phyloP scores from a whole-genome alignment of 1,140 invertebrate genomes.

The Coelopa frigida region DNA sequence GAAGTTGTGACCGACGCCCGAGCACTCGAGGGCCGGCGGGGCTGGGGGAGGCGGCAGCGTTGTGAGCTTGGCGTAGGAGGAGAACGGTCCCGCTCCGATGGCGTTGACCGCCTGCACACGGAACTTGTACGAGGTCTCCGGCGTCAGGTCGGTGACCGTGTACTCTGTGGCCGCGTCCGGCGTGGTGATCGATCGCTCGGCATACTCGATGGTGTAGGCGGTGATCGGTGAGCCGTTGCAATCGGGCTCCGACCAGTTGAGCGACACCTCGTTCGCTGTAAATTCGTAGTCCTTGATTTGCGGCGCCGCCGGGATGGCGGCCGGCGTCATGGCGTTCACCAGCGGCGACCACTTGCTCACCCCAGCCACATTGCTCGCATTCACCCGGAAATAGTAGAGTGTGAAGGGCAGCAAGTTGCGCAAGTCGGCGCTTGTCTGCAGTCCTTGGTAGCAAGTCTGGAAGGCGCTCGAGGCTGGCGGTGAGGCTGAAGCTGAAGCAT shows the following conservation, averaged over 20 bases:
- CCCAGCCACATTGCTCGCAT: constrained; percentile 72
- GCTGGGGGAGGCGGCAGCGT: constrained; percentile 70
- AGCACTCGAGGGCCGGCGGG: constrained; percentile 67
- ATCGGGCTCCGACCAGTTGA: constrained; percentile 66
- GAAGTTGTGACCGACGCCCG: constrained; percentile 65
- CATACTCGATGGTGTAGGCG: constrained; percentile 67
- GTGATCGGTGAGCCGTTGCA: constrained; percentile 64
- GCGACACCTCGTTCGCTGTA: constrained; percentile 57
- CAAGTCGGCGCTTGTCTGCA: constrained; percentile 55
- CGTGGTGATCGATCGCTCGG: constrained; percentile 55
- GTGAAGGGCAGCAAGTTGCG: constrained; percentile 66
- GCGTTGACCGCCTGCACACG: constrained; percentile 74
- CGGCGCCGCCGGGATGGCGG: constrained; percentile 65
- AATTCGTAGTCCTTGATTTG: constrained; percentile 52
- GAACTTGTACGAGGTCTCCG: constrained; percentile 60
- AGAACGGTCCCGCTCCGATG: constrained; percentile 73
- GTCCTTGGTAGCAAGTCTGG: constrained; percentile 53
- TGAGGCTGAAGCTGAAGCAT: constrained; percentile 55
- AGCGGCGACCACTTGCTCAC: constrained; percentile 61
- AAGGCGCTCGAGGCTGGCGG: constrained; percentile 47
- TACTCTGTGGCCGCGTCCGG: constrained; percentile 49
- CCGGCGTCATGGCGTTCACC: constrained; percentile 57
- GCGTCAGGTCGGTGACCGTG: constrained; percentile 47
- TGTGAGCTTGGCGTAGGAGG: constrained; percentile 57
- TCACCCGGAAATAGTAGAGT: constrained; percentile 69